Evolutionary conservation across 2,888 invertebrate species (phyloP).

Genomic region (Dolichomitus sp.): DNA sequence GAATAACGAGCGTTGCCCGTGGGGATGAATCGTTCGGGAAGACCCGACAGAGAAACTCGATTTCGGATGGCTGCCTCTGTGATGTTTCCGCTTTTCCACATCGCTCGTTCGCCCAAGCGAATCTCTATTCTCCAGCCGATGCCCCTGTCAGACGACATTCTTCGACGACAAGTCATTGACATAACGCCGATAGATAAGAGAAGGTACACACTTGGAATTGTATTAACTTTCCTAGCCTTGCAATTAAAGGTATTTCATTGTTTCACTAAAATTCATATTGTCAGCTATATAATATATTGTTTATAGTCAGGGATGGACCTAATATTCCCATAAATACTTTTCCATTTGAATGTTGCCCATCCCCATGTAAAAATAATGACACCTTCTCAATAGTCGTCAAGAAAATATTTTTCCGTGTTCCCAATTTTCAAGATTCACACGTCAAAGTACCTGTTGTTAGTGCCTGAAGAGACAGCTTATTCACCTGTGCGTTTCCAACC

Average conservation of each 20-base stretch:
- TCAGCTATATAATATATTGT: background rate
- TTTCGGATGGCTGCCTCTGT: slow-evolving; percentile 46
- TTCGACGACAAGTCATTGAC: slow-evolving; percentile 20
- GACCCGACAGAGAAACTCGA: slow-evolving; percentile 60
- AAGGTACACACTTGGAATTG: background rate
- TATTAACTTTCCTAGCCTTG: background rate
- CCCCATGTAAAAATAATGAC: background rate
- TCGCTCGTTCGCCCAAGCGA: slow-evolving; percentile 19
- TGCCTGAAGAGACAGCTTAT: background rate
- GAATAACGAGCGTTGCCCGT: slow-evolving; percentile 67
- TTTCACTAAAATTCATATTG: background rate
- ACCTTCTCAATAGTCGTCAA: background rate
- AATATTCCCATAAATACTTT: background rate
- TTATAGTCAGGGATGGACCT: background rate
- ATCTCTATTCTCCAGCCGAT: slow-evolving; percentile 6
- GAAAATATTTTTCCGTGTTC: slow-evolving; percentile 2
- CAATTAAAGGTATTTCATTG: background rate
- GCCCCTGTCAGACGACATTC: background rate
- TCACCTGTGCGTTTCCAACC: slow-evolving; percentile 14
- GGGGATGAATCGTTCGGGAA: slow-evolving; percentile 38
- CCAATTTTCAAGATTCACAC: slow-evolving; percentile 14
- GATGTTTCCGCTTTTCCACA: slow-evolving; percentile 40
- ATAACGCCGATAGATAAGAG: background rate
- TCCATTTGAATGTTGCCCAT: background rate
- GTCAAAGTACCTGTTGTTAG: background rate